Percentiles rank a stretch among this genome's conserved stretches.
phyloP scores from a whole-genome alignment of 2,888 invertebrate species.

The Seladonia tumulorum region DNA sequence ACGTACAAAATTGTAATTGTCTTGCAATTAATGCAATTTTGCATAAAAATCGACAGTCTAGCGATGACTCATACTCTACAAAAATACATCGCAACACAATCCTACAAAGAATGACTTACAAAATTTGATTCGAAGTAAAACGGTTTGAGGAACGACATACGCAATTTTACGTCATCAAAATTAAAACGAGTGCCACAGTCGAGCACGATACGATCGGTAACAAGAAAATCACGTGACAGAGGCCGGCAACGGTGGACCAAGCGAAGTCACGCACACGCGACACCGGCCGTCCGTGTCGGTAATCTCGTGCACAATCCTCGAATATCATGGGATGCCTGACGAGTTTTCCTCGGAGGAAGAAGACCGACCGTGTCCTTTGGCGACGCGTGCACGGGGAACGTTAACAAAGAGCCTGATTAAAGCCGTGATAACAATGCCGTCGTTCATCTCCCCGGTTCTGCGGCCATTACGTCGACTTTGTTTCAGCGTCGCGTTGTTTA shows the following conservation, averaged over 20 bases:
- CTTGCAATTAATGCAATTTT: too few species aligned
- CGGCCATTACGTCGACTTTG: conserved; percentile 12
- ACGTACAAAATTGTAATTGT: too few species aligned
- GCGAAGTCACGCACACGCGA: neutral
- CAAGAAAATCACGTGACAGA: neutral
- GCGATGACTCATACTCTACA: too few species aligned
- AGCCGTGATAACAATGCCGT: conserved; percentile 47
- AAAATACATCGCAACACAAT: too few species aligned
- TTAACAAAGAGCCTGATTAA: conserved; percentile 41
- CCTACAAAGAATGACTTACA: too few species aligned
- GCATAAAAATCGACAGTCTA: too few species aligned
- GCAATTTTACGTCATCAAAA: neutral
- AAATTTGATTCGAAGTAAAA: too few species aligned
- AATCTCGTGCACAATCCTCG: neutral
- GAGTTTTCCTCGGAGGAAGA: neutral
- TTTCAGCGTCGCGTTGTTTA: conserved; percentile 29
- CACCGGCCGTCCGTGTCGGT: neutral
- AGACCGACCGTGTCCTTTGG: neutral
- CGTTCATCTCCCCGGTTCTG: conserved; percentile 38
- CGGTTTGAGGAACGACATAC: too few species aligned
- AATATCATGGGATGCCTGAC: neutral
- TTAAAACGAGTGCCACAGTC: neutral
- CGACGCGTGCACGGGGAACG: conserved; percentile 11
- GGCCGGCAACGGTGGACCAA: neutral
- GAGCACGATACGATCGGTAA: neutral